phyloP scores from a whole-genome alignment of 2,888 invertebrate species.

The Urechis unicinctus region DNA sequence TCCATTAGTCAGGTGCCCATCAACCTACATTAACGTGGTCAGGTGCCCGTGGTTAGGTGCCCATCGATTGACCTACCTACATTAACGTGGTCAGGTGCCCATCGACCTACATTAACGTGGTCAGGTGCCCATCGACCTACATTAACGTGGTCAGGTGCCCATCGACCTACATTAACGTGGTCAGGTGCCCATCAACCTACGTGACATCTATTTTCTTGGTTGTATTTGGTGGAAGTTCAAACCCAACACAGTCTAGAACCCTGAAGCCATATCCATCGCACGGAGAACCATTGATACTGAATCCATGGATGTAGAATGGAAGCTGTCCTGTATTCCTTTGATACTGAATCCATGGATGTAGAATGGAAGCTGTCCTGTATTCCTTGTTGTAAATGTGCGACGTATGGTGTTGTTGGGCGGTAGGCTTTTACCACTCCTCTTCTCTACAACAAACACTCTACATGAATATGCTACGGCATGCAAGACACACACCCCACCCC shows the following conservation, averaged over 20 bases:
- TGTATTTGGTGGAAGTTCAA: constrained; percentile 31
- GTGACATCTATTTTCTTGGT: constrained; percentile 68
- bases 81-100: background rate
- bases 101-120: too few relatives aligned
- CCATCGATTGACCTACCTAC: background rate
- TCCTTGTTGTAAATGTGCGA: constrained; percentile 75
- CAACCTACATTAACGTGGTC: background rate
- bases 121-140: too few relatives aligned
- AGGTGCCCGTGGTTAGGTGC: too few relatives aligned
- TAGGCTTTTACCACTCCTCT: constrained; percentile 38
- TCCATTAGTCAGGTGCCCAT: too few relatives aligned
- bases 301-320: constrained; percentile 66
- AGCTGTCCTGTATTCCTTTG: constrained; percentile 89
- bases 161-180: background rate
- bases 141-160: too few relatives aligned
- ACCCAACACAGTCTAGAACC: constrained; percentile 37
- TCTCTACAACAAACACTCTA: constrained; percentile 16
- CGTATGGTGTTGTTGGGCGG: constrained; percentile 68
- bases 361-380: constrained; percentile 85
- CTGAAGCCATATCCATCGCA: constrained; percentile 65
- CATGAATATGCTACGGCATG: background rate
- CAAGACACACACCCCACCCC: background rate
- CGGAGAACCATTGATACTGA: constrained; percentile 59
- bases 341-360: constrained; percentile 60
- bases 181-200: constrained; percentile 35